Conservation (phyloP, 2,888 invertebrate genomes). For the Tinea pellionella region DNA sequence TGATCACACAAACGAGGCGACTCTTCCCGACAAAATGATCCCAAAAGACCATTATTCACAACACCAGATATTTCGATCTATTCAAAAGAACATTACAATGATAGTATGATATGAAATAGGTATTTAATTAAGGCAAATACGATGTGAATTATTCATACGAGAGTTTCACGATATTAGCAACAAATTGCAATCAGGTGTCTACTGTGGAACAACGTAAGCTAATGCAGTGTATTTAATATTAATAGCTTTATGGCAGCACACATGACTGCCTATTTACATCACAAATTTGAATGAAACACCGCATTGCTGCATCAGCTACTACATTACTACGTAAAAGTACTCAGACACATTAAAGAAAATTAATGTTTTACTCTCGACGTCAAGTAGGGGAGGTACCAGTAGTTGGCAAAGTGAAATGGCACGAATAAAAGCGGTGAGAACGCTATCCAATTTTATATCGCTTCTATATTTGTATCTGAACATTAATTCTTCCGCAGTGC, state of each 20-base stretch:
- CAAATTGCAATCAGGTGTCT: background rate
- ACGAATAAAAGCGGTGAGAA: constrained; percentile 49
- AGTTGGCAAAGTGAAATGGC: constrained; percentile 64
- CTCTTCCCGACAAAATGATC: constrained; percentile 82
- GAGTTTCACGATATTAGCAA: background rate
- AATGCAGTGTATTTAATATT: constrained; percentile 8
- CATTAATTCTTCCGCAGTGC: constrained; percentile 38
- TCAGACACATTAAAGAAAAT: constrained; percentile 70
- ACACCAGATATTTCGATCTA: constrained; percentile 49
- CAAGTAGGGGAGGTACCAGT: constrained; percentile 51
- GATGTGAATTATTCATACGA: background rate
- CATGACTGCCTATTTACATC: constrained; percentile 10
- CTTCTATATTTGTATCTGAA: constrained; percentile 22
- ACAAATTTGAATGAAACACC: constrained; percentile 48
- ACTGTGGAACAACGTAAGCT: background rate
- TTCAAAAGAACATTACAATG: constrained; percentile 11
- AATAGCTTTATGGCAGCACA: constrained; percentile 1
- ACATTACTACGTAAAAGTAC: constrained; percentile 57
- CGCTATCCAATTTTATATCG: constrained; percentile 52
- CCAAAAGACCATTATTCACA: constrained; percentile 71
- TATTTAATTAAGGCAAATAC: background rate
- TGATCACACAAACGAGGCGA: constrained; percentile 81
- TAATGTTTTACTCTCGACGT: constrained; percentile 65
- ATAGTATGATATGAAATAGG: background rate
- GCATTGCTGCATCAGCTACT: constrained; percentile 54